Evolutionary conservation across 2,113 vertebrate genomes (phyloP).

Genomic region (Caracal caracal): DNA sequence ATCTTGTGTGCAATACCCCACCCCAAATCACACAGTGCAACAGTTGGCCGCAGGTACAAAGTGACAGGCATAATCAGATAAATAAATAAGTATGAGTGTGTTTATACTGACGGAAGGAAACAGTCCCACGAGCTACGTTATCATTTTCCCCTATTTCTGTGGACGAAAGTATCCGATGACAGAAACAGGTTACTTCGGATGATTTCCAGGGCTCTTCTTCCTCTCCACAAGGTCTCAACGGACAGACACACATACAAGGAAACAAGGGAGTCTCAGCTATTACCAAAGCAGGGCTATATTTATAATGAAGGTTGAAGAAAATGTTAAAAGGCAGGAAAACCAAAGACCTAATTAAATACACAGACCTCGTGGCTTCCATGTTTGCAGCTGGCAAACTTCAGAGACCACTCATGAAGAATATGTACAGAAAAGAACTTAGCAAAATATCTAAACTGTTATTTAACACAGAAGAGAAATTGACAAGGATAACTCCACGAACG

Average conservation of each 20-base stretch:
- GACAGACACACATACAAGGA: neutral
- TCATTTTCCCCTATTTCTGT: neutral
- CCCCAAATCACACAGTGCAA: neutral
- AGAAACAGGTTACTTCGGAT: rapidly evolving
- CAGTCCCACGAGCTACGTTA: neutral
- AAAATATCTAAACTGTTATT: neutral
- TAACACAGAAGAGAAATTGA: neutral
- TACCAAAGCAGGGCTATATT: neutral
- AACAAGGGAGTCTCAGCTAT: rapidly evolving
- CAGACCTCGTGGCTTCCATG: rapidly evolving
- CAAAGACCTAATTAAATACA: neutral
- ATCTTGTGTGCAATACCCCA: neutral
- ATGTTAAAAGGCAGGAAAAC: rapidly evolving
- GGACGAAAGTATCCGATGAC: rapidly evolving
- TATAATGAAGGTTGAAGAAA: neutral
- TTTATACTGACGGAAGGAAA: neutral
- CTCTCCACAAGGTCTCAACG: neutral
- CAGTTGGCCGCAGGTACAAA: neutral
- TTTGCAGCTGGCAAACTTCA: neutral
- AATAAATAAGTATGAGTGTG: neutral
- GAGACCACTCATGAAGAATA: neutral
- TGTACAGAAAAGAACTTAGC: neutral
- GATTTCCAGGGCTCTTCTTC: neutral
- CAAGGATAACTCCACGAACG: neutral
- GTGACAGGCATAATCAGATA: neutral